Evolutionary conservation across 2,888 invertebrate species (phyloP).

Genomic region (Andrena dorsata): DNA sequence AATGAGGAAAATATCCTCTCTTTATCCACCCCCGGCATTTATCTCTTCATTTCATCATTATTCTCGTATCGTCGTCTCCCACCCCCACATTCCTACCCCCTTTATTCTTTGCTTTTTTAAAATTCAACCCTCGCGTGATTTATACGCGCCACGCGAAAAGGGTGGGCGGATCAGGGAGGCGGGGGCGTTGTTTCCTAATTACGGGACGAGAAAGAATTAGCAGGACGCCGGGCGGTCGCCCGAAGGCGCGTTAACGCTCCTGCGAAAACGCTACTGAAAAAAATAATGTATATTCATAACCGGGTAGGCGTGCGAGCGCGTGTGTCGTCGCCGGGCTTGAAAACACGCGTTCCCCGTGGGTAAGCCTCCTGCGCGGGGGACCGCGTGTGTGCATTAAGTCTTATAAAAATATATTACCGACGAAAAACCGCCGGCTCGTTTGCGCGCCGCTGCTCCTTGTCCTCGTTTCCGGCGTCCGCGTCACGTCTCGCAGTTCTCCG

Average conservation of each 20-base stretch:
- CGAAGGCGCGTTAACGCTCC: conserved; percentile 43
- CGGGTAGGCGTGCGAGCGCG: conserved; percentile 30
- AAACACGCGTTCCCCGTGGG: conserved; percentile 59
- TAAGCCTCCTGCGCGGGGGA: conserved; percentile 30
- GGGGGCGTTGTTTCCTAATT: conserved; percentile 73
- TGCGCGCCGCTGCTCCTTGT: conserved; percentile 17
- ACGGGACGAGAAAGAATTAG: conserved; percentile 77
- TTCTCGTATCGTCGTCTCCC: background rate
- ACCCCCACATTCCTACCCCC: background rate
- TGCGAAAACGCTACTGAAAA: conserved; percentile 58
- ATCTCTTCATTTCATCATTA: conserved; percentile 10
- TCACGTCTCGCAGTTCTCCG: conserved; percentile 8
- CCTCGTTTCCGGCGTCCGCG: conserved; percentile 9
- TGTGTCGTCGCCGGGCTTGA: conserved; percentile 47
- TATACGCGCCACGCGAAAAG: conserved; percentile 58
- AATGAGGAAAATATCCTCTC: background rate
- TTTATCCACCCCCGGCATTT: conserved; percentile 24
- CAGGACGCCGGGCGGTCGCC: conserved; percentile 60
- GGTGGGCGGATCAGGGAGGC: conserved; percentile 15
- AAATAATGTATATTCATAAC: conserved; percentile 66
- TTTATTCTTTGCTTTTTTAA: conserved; percentile 34
- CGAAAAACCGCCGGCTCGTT: conserved; percentile 29
- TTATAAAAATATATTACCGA: conserved; percentile 73
- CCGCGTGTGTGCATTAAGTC: conserved; percentile 55
- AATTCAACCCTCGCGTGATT: conserved; percentile 62